These are phyloP conservation scores for Diprion similis DNA, from an alignment of 1,140 invertebrate genomes.

Conservation along the genomic window DNA sequence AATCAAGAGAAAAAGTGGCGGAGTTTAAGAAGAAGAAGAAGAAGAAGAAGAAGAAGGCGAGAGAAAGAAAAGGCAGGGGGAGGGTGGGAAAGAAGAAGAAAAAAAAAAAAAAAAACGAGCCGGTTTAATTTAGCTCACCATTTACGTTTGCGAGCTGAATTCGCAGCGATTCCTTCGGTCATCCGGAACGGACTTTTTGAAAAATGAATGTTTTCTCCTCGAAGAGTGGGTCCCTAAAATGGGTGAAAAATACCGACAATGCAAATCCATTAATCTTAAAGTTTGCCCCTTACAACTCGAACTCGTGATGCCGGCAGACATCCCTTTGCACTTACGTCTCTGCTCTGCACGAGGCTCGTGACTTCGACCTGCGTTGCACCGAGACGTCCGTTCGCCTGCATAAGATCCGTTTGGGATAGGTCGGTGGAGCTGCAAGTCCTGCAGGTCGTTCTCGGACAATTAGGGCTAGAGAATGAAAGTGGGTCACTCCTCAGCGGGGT, in stretches of 20 bases:
- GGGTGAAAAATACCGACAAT: constrained; percentile 52
- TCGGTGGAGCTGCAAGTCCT: neutral
- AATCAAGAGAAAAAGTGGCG: too few species aligned
- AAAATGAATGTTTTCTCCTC: constrained; percentile 46
- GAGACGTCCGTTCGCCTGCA: neutral
- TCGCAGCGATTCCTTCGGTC: constrained; percentile 44
- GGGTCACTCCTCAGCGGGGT: constrained; percentile 25
- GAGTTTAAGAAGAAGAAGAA: neutral
- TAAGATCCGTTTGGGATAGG: constrained; percentile 10
- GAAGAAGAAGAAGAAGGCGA: neutral
- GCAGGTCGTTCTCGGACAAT: constrained; percentile 30
- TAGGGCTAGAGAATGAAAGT: constrained; percentile 32
- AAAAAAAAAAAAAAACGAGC: constrained; percentile 25
- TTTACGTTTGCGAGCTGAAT: constrained; percentile 42
- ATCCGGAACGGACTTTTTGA: constrained; percentile 42
- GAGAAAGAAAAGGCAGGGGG: too few species aligned
- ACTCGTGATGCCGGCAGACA: constrained; percentile 37
- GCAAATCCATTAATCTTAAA: constrained; percentile 51
- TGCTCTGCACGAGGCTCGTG: neutral
- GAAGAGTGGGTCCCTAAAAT: constrained; percentile 51
- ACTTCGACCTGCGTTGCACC: neutral
- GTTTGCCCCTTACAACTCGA: constrained; percentile 13
- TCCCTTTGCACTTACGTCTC: constrained; percentile 47
- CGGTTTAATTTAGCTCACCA: constrained; percentile 45
- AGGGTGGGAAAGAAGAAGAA: neutral